Evolutionary conservation across 2,888 invertebrate species (phyloP).

Genomic region (Polia nebulosa): DNA sequence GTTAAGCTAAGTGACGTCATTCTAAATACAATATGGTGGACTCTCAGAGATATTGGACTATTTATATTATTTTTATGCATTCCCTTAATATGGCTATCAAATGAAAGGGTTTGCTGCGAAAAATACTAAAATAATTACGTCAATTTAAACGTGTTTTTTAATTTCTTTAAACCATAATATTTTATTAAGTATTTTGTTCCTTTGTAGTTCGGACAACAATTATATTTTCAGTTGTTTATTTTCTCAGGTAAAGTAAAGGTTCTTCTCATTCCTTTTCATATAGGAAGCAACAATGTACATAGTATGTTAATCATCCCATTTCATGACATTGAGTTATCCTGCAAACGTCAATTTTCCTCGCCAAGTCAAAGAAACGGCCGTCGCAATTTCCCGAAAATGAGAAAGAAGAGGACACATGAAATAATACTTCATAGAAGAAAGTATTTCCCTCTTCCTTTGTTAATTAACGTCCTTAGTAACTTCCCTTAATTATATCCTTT

Average conservation of each 20-base stretch:
- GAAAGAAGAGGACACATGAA: conserved; percentile 25
- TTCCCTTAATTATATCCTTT: conserved; percentile 37
- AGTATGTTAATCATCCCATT: conserved; percentile 4
- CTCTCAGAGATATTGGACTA: too few relatives aligned
- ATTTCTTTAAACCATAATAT: too few relatives aligned
- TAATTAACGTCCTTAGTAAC: conserved; percentile 41
- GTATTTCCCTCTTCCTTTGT: conserved; percentile 31
- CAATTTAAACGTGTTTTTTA: too few relatives aligned
- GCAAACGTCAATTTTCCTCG: conserved; percentile 37
- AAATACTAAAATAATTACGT: too few relatives aligned
- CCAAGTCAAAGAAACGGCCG: conserved; percentile 1
- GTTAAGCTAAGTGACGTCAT: too few relatives aligned
- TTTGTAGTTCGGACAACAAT: too few relatives aligned
- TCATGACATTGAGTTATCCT: conserved; percentile 1
- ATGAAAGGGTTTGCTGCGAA: too few relatives aligned
- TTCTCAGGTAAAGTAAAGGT: background rate
- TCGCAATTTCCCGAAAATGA: conserved; percentile 42
- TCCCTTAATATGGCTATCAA: too few relatives aligned
- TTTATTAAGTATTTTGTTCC: too few relatives aligned
- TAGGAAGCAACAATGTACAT: background rate
- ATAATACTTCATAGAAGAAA: conserved; percentile 43
- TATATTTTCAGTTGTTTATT: too few relatives aligned
- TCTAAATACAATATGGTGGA: too few relatives aligned
- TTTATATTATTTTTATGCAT: too few relatives aligned
- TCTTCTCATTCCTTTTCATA: background rate